A percentile compares a stretch with the other conserved stretches of the same genome.
Evolutionary conservation across 2,888 invertebrate genomes (phyloP).

Genomic region (Dynastes maya): DNA sequence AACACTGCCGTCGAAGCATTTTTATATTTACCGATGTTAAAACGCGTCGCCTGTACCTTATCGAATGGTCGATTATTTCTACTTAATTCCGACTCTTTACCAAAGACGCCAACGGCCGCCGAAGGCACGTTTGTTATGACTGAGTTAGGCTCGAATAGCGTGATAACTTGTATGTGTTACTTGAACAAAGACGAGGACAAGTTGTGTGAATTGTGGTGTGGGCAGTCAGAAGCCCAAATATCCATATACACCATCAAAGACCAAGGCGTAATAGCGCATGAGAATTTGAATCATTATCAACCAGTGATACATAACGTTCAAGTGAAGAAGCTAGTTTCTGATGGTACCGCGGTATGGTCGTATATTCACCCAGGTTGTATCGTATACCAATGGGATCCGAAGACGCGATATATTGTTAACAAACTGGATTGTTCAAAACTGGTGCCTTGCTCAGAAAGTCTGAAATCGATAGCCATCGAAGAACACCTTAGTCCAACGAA

Average conservation of each 20-base stretch:
- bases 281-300: constrained; percentile 77
- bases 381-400: constrained; percentile 90
- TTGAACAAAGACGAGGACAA: constrained; percentile 69
- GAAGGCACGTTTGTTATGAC: constrained; percentile 86
- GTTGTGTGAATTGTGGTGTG: constrained; percentile 88
- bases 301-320: constrained; percentile 76
- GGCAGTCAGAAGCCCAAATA: constrained; percentile 86
- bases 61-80: constrained; percentile 86
- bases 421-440: constrained; percentile 93
- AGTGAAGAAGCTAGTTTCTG: constrained; percentile 81
- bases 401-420: constrained; percentile 78
- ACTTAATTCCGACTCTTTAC: constrained; percentile 77
- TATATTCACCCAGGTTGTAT: constrained; percentile 91
- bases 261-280: constrained; percentile 82
- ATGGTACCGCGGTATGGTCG: constrained; percentile 80
- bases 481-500: constrained; percentile 86
- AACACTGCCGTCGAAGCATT: constrained; percentile 80
- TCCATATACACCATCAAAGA: constrained; percentile 84
- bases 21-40: constrained; percentile 77
- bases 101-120: constrained; percentile 75
- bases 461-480: constrained; percentile 92
- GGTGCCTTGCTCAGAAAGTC: constrained; percentile 92
- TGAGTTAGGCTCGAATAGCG: constrained; percentile 81
- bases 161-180: constrained; percentile 80
- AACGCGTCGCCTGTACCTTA: constrained; percentile 86